phyloP scores from a whole-genome alignment of 2,888 invertebrate species.

The Drepana falcataria region DNA sequence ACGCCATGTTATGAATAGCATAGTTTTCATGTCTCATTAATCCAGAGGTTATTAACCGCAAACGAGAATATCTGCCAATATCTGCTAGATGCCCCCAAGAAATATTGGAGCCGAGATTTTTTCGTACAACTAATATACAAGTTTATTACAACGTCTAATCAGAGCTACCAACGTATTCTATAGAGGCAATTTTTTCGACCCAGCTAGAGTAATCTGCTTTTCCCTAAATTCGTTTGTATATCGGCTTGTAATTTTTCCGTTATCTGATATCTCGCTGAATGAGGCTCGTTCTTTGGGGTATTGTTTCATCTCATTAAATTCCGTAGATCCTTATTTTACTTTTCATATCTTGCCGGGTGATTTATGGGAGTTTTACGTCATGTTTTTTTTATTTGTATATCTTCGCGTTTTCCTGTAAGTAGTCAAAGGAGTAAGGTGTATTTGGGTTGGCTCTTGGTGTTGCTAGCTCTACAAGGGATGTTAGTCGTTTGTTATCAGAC shows the following conservation, averaged over 20 bases:
- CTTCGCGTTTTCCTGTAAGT: no score
- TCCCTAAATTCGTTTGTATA: not conserved
- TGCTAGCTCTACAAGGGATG: no score
- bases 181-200: not conserved
- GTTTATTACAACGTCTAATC: not conserved
- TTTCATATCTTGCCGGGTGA: not conserved
- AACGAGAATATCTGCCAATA: no score
- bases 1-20: no score
- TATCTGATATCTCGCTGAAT: not conserved
- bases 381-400: not conserved
- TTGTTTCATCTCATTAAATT: constrained; percentile 2
- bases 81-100: no score
- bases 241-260: not conserved
- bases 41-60: no score
- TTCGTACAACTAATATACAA: not conserved
- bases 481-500: no score
- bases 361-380: not conserved
- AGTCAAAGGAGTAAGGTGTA: no score
- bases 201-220: not conserved
- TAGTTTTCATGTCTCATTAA: no score
- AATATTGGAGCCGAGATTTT: no score
- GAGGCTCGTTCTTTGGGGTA: not conserved
- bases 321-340: not conserved
- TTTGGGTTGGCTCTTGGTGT: no score
- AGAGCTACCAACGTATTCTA: not conserved